Base-by-base conservation (phyloP, 1,140 invertebrate genomes). In the Xylocopa sonorina region DNA sequence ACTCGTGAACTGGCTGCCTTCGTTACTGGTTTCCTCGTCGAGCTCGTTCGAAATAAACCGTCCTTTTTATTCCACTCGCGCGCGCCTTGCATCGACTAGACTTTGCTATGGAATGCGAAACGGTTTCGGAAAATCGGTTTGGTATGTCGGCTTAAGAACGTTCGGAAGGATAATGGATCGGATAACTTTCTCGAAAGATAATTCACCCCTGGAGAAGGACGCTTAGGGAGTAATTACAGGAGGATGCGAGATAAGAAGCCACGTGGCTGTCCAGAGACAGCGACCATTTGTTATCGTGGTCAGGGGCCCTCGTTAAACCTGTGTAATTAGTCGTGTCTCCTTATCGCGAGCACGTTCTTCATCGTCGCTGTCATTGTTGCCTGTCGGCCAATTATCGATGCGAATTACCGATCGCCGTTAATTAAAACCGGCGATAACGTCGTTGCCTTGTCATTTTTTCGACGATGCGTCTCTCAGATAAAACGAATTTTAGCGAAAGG, bases 381-480 rank as follows among this genome's bases (percentile, higher is more conserved):
- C 74, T 60, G 46, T 68, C 72, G 38, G 48, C 66, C 79, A 87
- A 86, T 82, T 87, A 87, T 80, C 80, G 69, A 50, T 55, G 76
- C 76, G 80, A 87, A 86, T 86, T 86, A 80, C 58, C 64, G 55
- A 82, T 82, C 78, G 71, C 38, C 50, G 77, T 86, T 87, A 87
- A 87, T 87, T 84, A 84, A 87, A 84, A 82, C 80, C 41, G 78
- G 32, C 71, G 78, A 27, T 50, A 77, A 62, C 48, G n/a, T 63
- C 34, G 14, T 62, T 58, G 48, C 9, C 24, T 24, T 38, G 50
- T 41, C 21, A 14, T 46, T 32, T 48, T 82, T n/a, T 29, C 34
- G 46, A 27, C n/a, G 29, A 4, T 2, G 1, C 27, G 24, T 14
- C 12, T 14, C 48, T n/a, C 63, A 34, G 10, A 14, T 21, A 34